A percentile compares a stretch with the other conserved stretches of the same genome.
Evolutionary conservation across 1,140 invertebrate genomes (phyloP).

Genomic region (Drosophila suzukii): DNA sequence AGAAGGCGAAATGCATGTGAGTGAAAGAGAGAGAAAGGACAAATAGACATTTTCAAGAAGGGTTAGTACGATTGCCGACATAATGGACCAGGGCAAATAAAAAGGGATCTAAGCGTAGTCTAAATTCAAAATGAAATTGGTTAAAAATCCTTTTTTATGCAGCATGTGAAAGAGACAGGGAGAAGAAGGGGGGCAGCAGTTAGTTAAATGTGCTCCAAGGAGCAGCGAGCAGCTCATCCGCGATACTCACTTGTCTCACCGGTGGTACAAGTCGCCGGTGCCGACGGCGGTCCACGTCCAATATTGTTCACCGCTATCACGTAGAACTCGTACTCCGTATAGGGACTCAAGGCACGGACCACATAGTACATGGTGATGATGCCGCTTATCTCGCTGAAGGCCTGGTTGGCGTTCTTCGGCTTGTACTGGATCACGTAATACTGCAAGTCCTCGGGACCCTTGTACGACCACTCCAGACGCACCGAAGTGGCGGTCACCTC

Average conservation of each 20-base stretch:
- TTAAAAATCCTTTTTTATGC: slow-evolving; percentile 59
- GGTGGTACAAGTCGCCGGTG: slow-evolving; percentile 94
- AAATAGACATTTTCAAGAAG: slow-evolving; percentile 54
- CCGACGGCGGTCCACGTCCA: slow-evolving; percentile 94
- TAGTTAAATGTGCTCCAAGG: slow-evolving; percentile 42
- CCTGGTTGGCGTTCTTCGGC: slow-evolving; percentile 93
- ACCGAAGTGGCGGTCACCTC: slow-evolving; percentile 97
- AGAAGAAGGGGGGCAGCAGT: slow-evolving; percentile 19
- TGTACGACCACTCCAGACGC: slow-evolving; percentile 95
- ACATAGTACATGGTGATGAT: slow-evolving; percentile 97
- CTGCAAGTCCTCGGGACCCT: slow-evolving; percentile 92
- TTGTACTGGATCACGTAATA: slow-evolving; percentile 99
- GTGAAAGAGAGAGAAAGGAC: slow-evolving; percentile 50
- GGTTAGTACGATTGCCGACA: slow-evolving; percentile 53
- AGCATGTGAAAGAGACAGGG: slow-evolving; percentile 20
- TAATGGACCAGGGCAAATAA: slow-evolving; percentile 36
- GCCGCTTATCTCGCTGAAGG: slow-evolving; percentile 94
- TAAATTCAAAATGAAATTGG: slow-evolving; percentile 56
- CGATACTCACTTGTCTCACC: slow-evolving; percentile 95
- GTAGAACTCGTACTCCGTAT: slow-evolving; percentile 98
- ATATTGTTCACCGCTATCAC: slow-evolving; percentile 97
- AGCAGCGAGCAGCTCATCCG: not conserved
- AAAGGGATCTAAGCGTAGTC: slow-evolving; percentile 37
- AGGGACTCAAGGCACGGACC: slow-evolving; percentile 94
- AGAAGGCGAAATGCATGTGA: slow-evolving; percentile 16